Evolutionary conservation across 2,113 vertebrate genomes (phyloP), one percentile per base, ranked within the genome.

Genomic region (Castor canadensis): DNA sequence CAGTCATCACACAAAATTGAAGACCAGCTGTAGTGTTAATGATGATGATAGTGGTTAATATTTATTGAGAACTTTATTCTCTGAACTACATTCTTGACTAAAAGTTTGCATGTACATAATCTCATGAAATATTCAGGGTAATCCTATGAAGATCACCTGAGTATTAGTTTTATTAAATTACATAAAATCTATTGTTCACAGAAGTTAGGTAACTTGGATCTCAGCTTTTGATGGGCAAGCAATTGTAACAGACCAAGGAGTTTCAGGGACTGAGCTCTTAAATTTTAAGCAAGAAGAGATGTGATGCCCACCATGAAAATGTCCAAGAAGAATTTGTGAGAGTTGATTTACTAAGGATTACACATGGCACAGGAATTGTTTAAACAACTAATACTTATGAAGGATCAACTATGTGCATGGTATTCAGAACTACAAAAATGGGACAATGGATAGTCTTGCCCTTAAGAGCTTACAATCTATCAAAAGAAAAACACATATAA

Each of bases 391-490:
- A 3, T 9, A 64, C 9, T 62, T 38, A 45, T 2, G 22, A 76
- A 49, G 12, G 8, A 62, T n/a, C 72, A 71, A 40, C 13, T 86
- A 20, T 26, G 17, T 40, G 45, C 54, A 45, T 17, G 1, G 73
- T 60, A 88, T 7, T 85, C 62, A 49, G 9, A 62, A 10, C 12
- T 26, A 10, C 17, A 75, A 91, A 88, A 67, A 71, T 69, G 35
- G 10, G 16, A 43, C 0, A 4, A 22, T 35, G 6, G 13, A 56
- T 3, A 4, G 45, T n/a, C 20, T n/a, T 89, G 8, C 16, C 22
- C 35, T 66, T 80, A 52, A 82, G 24, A 83, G 4, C 8, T 38
- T 28, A 56, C 1, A 69, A 30, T 60, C 19, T 54, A 62, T 1
- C 72, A 43, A 85, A 30, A 47, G 30, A 66, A 9, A 76, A 91